A percentile compares a stretch with the other conserved stretches of the same genome.
Evolutionary conservation across 2,113 vertebrate species (phyloP).

Genomic region (Arvicanthis niloticus): DNA sequence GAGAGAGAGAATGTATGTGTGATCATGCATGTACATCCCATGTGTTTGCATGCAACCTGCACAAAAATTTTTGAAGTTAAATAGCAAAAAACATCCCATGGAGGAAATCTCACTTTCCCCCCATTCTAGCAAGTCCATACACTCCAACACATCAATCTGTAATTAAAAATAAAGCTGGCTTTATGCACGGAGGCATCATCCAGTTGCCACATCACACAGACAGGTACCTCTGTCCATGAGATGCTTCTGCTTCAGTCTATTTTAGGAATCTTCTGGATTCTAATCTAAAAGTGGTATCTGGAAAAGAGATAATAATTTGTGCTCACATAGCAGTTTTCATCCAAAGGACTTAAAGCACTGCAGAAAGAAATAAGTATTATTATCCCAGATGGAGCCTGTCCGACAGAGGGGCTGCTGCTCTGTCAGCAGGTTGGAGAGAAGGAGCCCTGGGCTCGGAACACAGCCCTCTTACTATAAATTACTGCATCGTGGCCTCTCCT

Average conservation of each 20-base stretch:
- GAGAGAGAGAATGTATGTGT: too few species aligned
- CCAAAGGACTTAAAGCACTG: conserved; percentile 71
- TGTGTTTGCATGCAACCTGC: neutral
- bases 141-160: neutral
- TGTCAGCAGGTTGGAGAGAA: conserved; percentile 23
- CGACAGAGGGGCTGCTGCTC: conserved; percentile 63
- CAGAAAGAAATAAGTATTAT: conserved; percentile 74
- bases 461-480: conserved; percentile 35
- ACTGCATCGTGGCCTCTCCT: conserved; percentile 41
- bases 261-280: conserved; percentile 74
- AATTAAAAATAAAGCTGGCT: neutral
- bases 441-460: conserved; percentile 5
- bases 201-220: neutral
- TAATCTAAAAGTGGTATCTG: conserved; percentile 79
- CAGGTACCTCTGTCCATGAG: neutral
- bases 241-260: conserved; percentile 42
- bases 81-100: conserved; percentile 50
- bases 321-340: conserved; percentile 72
- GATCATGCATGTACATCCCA: neutral
- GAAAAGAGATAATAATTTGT: conserved; percentile 81
- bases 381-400: conserved; percentile 79
- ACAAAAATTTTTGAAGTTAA: conserved; percentile 26
- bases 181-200: neutral
- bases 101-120: neutral
- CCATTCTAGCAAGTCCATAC: conserved; percentile 39